Base-by-base conservation (phyloP, 2,113 vertebrate species). In the Gadus chalcogrammus region DNA sequence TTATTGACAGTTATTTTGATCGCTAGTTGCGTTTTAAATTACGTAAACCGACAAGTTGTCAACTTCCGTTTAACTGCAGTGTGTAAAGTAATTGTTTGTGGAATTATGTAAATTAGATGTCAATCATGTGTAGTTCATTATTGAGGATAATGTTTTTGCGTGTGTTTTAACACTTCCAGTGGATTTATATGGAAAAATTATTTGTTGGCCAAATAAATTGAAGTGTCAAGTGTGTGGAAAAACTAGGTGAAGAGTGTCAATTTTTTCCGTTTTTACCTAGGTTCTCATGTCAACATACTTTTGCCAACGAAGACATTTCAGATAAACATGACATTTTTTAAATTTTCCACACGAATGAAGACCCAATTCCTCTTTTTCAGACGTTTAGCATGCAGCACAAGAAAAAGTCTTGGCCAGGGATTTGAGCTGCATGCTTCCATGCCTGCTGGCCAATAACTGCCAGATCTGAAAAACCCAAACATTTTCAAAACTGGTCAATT, bases 401-500 rank as follows among this genome's bases (percentile, higher is more conserved):
- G 11, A 9, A 27, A 27, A 63, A 15, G 22, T 27, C 11, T 38
- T 61, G 59, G 59, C 59, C n/a, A 61, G 59, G n/a, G 18, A 7
- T 61, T 38, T 9, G 15, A 48, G 42, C 42, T 48, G 9, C 42
- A 48, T 48, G 42, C 42, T 48, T 11, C 42, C 42, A 61, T 52
- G 28, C 71, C 70, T 72, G 61, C 58, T 9, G 42, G 42, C 42
- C 42, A 48, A 48, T 48, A 9, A 48, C 64, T 71, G 64, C 18
- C 71, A 72, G 73, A 83, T 78, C 68, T 82, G 31, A 68, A 53
- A 79, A 82, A 86, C 15, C 55, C 71, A 87, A 87, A 81, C 76
- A 76, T 81, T 88, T 82, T 77, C 77, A 78, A 79, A 85, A 85
- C 73, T 75, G 77, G 77, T 84, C 73, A 82, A 80, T 80, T 88